Conservation (phyloP, 1,140 invertebrate genomes). For the Pseudomyrmex gracilis region DNA sequence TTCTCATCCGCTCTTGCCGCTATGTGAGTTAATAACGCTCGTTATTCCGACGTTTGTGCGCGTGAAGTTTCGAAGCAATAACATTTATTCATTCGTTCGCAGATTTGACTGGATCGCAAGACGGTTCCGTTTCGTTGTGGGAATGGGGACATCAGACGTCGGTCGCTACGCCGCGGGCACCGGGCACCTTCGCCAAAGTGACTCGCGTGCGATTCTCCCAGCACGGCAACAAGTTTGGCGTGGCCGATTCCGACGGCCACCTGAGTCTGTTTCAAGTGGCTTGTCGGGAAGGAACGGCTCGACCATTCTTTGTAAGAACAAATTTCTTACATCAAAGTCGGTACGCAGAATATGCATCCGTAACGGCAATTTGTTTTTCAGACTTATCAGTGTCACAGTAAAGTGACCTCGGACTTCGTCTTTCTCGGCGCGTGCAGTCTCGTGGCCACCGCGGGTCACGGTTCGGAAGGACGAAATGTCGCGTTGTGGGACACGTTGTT, state of each 20-base stretch:
- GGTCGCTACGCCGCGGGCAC: constrained; percentile 94
- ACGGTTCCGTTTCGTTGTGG: constrained; percentile 98
- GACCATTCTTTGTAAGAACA: constrained; percentile 97
- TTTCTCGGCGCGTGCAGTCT: constrained; percentile 99
- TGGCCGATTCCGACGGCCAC: constrained; percentile 96
- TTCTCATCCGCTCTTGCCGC: constrained; percentile 96
- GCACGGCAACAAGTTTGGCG: constrained; percentile 99
- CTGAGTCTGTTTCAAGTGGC: constrained; percentile 97
- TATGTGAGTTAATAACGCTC: constrained; percentile 91
- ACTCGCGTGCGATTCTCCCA: constrained; percentile 97
- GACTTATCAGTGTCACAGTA: constrained; percentile 98
- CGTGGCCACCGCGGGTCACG: constrained; percentile 98
- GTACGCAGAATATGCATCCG: neutral
- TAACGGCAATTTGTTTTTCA: constrained; percentile 83
- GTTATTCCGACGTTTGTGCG: neutral
- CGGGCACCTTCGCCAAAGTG: constrained; percentile 98
- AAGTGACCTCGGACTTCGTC: constrained; percentile 98
- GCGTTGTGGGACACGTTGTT: constrained; percentile 99
- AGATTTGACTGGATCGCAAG: constrained; percentile 98
- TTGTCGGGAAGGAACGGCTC: constrained; percentile 91
- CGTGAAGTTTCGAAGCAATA: constrained; percentile 42
- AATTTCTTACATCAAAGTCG: too few relatives aligned
- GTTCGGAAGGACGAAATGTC: constrained; percentile 98
- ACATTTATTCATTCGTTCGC: constrained; percentile 56
- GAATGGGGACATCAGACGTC: constrained; percentile 98